Conservation (phyloP, 2,888 invertebrate genomes). For the Tridacna crocea region DNA sequence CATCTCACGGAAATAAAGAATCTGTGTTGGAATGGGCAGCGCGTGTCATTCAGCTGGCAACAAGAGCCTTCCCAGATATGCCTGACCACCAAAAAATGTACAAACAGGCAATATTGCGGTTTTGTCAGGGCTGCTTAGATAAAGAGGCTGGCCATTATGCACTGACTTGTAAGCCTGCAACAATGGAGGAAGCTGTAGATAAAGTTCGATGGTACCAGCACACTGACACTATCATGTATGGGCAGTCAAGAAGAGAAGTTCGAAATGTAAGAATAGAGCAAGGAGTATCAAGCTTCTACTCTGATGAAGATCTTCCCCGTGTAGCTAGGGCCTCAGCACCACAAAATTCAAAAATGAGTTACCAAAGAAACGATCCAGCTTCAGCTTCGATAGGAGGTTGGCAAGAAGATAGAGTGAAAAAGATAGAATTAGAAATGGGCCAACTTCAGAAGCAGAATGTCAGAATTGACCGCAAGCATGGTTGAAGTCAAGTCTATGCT, state of each 20-base stretch:
- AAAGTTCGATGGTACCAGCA: constrained; percentile 6
- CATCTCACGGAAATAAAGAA: not conserved
- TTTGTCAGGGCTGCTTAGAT: not conserved
- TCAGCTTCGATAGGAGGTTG: not conserved
- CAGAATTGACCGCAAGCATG: no score
- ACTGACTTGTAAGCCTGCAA: not conserved
- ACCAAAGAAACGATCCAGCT: not conserved
- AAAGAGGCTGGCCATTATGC: constrained; percentile 11
- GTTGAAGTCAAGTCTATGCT: no score
- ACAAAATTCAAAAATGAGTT: not conserved
- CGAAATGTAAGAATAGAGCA: not conserved
- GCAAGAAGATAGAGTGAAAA: not conserved
- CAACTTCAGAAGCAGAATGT: no score
- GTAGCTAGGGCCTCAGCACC: not conserved
- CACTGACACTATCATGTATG: not conserved
- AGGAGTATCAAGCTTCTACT: not conserved
- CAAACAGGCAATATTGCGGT: constrained; percentile 5
- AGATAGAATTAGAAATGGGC: not conserved
- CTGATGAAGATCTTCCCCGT: not conserved
- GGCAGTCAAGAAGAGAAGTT: not conserved
- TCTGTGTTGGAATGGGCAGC: constrained; percentile 1
- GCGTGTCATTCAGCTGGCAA: not conserved
- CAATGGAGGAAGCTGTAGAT: not conserved
- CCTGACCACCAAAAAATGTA: not conserved
- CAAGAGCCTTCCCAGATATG: constrained; percentile 1